Base-by-base conservation (phyloP, 2,797 vertebrate species). In the Chrysolophus pictus region DNA sequence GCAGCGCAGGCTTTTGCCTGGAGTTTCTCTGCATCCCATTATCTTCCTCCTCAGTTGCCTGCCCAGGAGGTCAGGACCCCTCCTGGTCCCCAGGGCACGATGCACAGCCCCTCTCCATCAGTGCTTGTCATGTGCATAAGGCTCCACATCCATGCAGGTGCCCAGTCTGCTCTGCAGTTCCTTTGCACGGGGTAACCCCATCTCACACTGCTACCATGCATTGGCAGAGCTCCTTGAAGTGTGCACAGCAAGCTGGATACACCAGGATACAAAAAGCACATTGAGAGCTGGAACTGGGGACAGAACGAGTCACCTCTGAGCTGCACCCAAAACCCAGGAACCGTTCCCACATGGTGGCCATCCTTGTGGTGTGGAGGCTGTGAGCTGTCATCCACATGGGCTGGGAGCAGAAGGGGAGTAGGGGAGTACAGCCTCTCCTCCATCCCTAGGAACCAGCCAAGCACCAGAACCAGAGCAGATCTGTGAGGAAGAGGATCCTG, bases 241-340 rank as follows among this genome's bases (percentile, higher is more conserved):
- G 26, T 1, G 3, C 18, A 46, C 26, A 39, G 39, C 26, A 14
- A 29, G 33, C 24, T 22, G 37, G 81, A 51, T 67, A 41, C 9
- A 28, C 17, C 5, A 8, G 29, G 10, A 4, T 59, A 46, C 62
- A 49, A 65, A 42, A 70, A 51, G 31, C 37, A 37, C 1, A 0
- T 23, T 10, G 79, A 16, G 42, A 28, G 31, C 42, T 46, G 47
- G 22, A 33, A 41, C 19, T 11, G 44, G n/a, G 33, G 0, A 8
- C 42, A 18, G 13, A 11, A 16, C 18, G 14, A 3, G 23, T 42
- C 6, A 29, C 35, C 31, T 24, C 47, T 68, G 60, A 72, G 49
- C 49, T 78, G 67, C 59, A 46, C 58, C 62, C 41, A 56, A 67
- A 44, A 10, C 23, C 39, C 44, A 56, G 94, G 86, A 93, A 87